phyloP scores from a whole-genome alignment of 1,140 invertebrate genomes.

The Antheraea mylitta region DNA sequence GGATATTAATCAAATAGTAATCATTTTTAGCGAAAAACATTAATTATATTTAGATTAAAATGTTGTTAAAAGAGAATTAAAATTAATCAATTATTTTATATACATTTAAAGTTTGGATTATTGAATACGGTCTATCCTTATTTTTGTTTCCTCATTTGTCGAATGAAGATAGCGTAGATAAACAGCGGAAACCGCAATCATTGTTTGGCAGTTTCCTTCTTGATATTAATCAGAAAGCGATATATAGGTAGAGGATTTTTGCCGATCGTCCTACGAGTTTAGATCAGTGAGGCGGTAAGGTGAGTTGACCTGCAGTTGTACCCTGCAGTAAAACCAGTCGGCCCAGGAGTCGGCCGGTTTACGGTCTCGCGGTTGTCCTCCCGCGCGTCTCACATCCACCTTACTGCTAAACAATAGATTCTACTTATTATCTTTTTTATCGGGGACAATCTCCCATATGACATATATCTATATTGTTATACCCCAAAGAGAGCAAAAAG shows the following conservation, averaged over 20 bases:
- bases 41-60: too few relatives aligned
- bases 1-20: too few relatives aligned
- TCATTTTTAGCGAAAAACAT: too few relatives aligned
- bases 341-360: conserved; percentile 21
- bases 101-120: too few relatives aligned
- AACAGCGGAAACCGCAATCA: not conserved
- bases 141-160: not conserved
- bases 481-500: not conserved
- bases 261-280: conserved; percentile 53
- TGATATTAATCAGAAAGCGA: conserved; percentile 53
- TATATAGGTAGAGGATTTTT: conserved; percentile 45
- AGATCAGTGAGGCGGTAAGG: conserved; percentile 43
- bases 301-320: conserved; percentile 57
- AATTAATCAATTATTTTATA: too few relatives aligned
- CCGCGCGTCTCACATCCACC: too few relatives aligned
- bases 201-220: not conserved
- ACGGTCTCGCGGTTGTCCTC: conserved; percentile 3
- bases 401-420: too few relatives aligned
- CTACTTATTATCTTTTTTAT: too few relatives aligned
- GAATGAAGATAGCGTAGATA: not conserved
- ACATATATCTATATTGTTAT: conserved; percentile 1
- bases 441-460: too few relatives aligned
- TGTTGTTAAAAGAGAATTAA: too few relatives aligned
- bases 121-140: too few relatives aligned
- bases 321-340: conserved; percentile 58